Percentiles rank a stretch among this genome's conserved stretches.
Conservation (phyloP, 53 echinoderm and acorn worm species). For the Henricia sp. region DNA sequence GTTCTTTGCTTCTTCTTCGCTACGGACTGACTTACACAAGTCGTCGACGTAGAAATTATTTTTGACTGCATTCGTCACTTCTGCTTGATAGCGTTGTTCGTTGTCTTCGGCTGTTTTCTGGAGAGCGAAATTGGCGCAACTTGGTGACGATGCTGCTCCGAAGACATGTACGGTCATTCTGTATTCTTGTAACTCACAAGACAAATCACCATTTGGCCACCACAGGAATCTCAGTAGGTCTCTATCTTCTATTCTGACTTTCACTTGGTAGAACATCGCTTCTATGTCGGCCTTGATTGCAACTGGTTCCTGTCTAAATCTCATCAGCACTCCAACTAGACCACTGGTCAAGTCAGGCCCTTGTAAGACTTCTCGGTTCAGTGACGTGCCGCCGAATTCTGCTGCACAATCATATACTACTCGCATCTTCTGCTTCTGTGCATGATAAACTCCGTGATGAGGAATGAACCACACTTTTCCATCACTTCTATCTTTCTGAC, state of each 20-base stretch:
- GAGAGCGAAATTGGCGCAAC: slow-evolving; percentile 53
- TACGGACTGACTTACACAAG: slow-evolving; percentile 60
- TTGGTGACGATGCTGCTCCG: no score
- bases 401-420: slow-evolving; percentile 75
- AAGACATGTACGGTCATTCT: slow-evolving; percentile 72
- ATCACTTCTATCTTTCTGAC: slow-evolving; percentile 7
- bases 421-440: slow-evolving; percentile 55
- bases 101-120: slow-evolving; percentile 61
- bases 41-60: slow-evolving; percentile 80
- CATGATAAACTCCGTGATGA: slow-evolving; percentile 66
- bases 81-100: not conserved
- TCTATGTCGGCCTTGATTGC: slow-evolving; percentile 80
- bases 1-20: slow-evolving; percentile 48
- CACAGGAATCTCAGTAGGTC: slow-evolving; percentile 66
- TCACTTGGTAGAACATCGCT: slow-evolving; percentile 70
- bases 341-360: slow-evolving; percentile 70
- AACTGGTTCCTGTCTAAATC: slow-evolving; percentile 64
- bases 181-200: slow-evolving; percentile 38
- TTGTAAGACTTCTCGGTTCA: slow-evolving; percentile 71
- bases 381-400: slow-evolving; percentile 49
- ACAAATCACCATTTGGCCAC: slow-evolving; percentile 73
- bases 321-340: slow-evolving; percentile 52
- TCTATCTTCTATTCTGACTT: slow-evolving; percentile 48
- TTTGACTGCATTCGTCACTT: slow-evolving; percentile 55
- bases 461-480: slow-evolving; percentile 75